Evolutionary conservation across 2,797 vertebrate genomes (phyloP), one percentile per base, ranked within the genome.

Genomic region (Lutjanus campechanus): DNA sequence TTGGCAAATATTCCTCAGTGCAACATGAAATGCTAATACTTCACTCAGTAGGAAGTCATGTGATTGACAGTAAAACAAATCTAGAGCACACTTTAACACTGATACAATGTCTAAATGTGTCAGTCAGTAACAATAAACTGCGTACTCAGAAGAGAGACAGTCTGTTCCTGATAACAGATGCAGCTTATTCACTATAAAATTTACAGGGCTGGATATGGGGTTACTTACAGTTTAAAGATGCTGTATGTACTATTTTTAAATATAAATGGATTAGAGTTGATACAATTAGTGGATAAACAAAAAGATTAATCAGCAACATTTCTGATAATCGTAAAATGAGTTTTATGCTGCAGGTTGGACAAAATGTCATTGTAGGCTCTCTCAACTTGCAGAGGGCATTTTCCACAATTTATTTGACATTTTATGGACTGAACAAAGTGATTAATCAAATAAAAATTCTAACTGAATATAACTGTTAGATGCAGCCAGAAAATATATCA

Each of bases 51-150:
- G 73, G 53, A 70, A 47, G 59, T 67, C 43, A 40, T 60, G 47
- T 69, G 72, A 89, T 47, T 77, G 86, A 83, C 85, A 81, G 70
- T 47, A 76, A 70, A 70, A 77, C 59, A 85, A 77, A 86, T 79
- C 49, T 29, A 41, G 64, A 60, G 17, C 55, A 77, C 5, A 29
- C 20, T 75, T 73, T 44, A 62, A 62, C 69, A 72, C 49, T 19
- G 44, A 70, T 62, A 20, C 22, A 46, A 29, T 69, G 79, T 83
- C 36, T 81, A 40, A 70, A 73, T 55, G 54, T 60, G 49, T 83
- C 69, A 67, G 50, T 15, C 76, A 50, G 54, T 67, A 66, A 73
- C 62, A 82, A 71, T 66, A 61, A 76, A 64, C 43, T 25, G 7
- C 68, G 47, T 13, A 49, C 25, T 60, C 67, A 54, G 73, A 79